A percentile compares a stretch with the other conserved stretches of the same genome.
Conservation (phyloP, 2,113 vertebrate genomes). For the Arizona elegans region DNA sequence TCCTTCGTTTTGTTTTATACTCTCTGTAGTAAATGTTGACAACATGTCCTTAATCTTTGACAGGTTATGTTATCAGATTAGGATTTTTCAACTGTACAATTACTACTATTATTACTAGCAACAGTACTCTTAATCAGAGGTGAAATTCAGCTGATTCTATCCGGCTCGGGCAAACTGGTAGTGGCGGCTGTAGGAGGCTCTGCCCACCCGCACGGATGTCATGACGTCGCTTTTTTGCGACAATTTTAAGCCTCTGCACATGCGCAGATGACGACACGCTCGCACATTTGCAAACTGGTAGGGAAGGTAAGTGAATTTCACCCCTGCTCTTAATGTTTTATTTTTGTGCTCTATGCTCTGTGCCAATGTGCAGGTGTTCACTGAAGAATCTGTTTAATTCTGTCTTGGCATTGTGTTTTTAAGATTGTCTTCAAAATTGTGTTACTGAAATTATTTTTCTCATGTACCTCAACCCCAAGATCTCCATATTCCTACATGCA, state of each 20-base stretch:
- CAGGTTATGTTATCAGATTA: background rate
- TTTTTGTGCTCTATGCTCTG: background rate
- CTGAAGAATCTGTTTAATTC: background rate
- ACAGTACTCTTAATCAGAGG: background rate
- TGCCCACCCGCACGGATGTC: too few species aligned
- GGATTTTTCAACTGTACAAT: background rate
- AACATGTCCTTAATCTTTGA: background rate
- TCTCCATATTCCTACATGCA: background rate
- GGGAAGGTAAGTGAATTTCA: too few species aligned
- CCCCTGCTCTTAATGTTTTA: background rate
- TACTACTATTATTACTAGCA: background rate
- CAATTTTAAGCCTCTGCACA: too few species aligned
- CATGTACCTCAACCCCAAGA: background rate
- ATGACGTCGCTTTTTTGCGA: too few species aligned
- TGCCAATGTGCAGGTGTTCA: background rate
- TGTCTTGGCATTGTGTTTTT: background rate
- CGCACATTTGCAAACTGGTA: too few species aligned
- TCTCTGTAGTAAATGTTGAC: background rate
- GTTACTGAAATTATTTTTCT: background rate
- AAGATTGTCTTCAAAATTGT: background rate
- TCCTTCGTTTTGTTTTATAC: too few species aligned
- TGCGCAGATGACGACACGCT: too few species aligned
- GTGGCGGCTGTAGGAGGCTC: too few species aligned
- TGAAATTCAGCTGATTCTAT: too few species aligned
- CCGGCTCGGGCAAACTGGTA: too few species aligned